These are phyloP conservation scores for Halocynthia roretzi DNA, from an alignment of 23 tunicate species.

Conservation along the genomic window DNA sequence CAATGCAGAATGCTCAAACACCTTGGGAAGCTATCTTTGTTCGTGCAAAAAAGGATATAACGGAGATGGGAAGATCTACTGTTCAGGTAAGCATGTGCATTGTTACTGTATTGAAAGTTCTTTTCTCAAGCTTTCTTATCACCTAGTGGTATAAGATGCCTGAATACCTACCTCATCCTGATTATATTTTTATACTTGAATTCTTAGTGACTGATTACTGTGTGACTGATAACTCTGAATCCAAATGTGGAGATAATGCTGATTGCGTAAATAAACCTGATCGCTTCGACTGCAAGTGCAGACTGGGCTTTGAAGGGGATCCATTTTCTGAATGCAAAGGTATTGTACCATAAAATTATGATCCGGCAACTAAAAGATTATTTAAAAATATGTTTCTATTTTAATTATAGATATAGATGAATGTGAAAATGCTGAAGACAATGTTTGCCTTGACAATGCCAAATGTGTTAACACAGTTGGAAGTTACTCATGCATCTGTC, in stretches of 20 bases:
- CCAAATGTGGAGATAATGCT: constrained; percentile 20
- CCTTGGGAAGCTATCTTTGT: constrained; percentile 31
- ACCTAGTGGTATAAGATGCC: not conserved
- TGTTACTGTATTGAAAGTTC: not conserved
- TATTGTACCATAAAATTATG: not conserved
- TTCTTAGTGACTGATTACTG: no score
- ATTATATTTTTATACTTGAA: no score
- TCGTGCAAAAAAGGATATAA: constrained; percentile 23
- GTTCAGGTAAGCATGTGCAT: constrained; percentile 25
- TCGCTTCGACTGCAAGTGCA: constrained; percentile 29
- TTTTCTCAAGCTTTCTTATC: no score
- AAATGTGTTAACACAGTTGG: constrained; percentile 44
- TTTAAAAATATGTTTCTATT: no score
- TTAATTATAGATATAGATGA: constrained; percentile 1
- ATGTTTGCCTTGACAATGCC: constrained; percentile 29
- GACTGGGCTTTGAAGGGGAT: constrained; percentile 4
- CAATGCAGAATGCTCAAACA: constrained; percentile 24
- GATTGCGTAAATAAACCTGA: constrained; percentile 26
- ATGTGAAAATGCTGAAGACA: constrained; percentile 4
- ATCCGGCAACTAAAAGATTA: not conserved
- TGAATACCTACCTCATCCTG: not conserved
- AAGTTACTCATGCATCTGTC: constrained; percentile 39
- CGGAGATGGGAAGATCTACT: not conserved
- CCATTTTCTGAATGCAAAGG: not conserved
- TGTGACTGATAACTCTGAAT: no score